Evolutionary conservation across 2,797 vertebrate genomes (phyloP), one percentile per base, ranked within the genome.

Genomic region (Phoebastria nigripes): DNA sequence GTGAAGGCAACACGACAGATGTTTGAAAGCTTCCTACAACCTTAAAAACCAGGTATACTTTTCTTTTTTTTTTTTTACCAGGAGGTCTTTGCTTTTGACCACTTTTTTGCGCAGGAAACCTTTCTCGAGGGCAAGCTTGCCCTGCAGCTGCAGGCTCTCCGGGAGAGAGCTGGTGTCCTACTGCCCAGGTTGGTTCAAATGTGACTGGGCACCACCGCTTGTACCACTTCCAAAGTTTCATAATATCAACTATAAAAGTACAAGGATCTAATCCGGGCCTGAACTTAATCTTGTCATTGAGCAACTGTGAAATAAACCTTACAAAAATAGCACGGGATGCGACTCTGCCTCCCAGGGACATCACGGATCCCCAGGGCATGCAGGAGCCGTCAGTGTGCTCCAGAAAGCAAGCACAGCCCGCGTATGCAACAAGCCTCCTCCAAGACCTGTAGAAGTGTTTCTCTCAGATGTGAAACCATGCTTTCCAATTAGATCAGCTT

Each of bases 171-270:
- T 59, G 87, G 88, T 81, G 46, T 85, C 91, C 79, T 58, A 2
- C 25, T 67, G 88, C 82, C 87, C 74, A 8, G 49, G 41, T 28
- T 91, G 92, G 77, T 83, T 94, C 91, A 85, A 93, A 62, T 70
- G 35, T 62, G 88, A 92, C 47, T 37, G 73, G 35, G 87, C 76
- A 90, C 20, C 5, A 10, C 19, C 0, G 2, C 55, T 26, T n/a
- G 63, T 24, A 80, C 35, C n/a, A 25, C 67, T 90, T 85, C 39
- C 67, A 26, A 41, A 69, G 29, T 39, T 71, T 74, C 84, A 31
- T 17, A 87, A 47, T 10, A 71, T 44, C 29, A 78, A 87, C 89
- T 46, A 65, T 0, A 71, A 39, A 70, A 82, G 44, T 6, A 49
- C 7, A 92, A 61, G 12, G 35, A 87, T 41, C 78, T 90, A 92